Percentiles rank a stretch among this genome's conserved stretches.
Conservation (phyloP, 2,113 vertebrate genomes). For the Mungos mungo region DNA sequence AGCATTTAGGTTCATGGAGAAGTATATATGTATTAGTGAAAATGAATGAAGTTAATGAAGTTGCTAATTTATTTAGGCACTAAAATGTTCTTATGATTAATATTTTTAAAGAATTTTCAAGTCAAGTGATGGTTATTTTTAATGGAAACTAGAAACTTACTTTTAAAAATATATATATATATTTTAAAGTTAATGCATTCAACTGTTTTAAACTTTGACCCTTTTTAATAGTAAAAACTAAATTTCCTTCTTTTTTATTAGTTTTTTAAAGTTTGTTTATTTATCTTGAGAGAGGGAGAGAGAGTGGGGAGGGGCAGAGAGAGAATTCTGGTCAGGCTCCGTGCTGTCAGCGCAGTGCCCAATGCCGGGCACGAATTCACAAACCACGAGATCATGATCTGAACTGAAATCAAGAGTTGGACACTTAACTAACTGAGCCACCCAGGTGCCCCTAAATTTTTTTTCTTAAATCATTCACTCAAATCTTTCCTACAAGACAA, state of each 20-base stretch:
- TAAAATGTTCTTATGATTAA: neutral
- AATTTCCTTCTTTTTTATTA: neutral
- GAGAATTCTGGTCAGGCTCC: too few relatives aligned
- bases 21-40: neutral
- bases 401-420: too few relatives aligned
- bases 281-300: too few relatives aligned
- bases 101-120: neutral
- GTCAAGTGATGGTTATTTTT: neutral
- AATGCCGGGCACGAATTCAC: too few relatives aligned
- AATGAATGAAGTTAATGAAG: neutral
- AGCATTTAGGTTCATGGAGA: conserved; percentile 4
- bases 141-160: neutral
- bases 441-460: neutral
- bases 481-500: neutral
- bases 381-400: too few relatives aligned
- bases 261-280: too few relatives aligned
- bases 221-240: conserved; percentile 5
- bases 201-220: neutral
- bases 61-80: neutral
- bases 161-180: neutral
- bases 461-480: neutral
- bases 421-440: too few relatives aligned
- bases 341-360: too few relatives aligned
- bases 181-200: neutral
- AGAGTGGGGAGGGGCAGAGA: too few relatives aligned